Evolutionary conservation across 2,113 vertebrate species (phyloP).

Genomic region (Mustela lutreola): DNA sequence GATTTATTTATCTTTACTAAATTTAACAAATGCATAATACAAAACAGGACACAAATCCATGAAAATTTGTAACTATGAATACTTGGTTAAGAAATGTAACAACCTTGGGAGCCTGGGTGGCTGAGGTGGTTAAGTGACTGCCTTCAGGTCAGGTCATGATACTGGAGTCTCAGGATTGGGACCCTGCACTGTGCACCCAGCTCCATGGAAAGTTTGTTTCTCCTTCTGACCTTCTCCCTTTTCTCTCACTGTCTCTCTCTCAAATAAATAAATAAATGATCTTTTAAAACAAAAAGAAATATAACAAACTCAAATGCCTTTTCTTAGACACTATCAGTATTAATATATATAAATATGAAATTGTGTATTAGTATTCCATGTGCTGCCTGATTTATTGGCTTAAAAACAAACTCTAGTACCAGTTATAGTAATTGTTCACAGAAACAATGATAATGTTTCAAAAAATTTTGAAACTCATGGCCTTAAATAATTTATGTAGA

Average conservation of each 20-base stretch:
- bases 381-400: background rate
- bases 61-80: background rate
- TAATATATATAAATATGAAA: background rate
- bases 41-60: background rate
- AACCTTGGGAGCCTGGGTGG: background rate
- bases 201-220: too few relatives aligned
- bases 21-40: background rate
- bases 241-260: too few relatives aligned
- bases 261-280: too few relatives aligned
- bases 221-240: too few relatives aligned
- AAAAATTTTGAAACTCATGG: background rate
- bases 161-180: too few relatives aligned
- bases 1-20: constrained; percentile 11
- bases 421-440: background rate
- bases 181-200: too few relatives aligned
- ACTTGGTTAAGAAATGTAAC: background rate
- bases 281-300: background rate
- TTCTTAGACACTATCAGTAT: background rate
- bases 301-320: background rate
- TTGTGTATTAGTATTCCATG: background rate
- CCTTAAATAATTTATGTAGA: background rate
- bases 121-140: too few relatives aligned
- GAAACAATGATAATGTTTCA: background rate
- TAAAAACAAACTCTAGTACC: background rate
- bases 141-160: too few relatives aligned